Percentiles rank a stretch among this genome's conserved stretches.
Evolutionary conservation across 2,113 vertebrate species (phyloP).

Genomic region (Garra rufa): DNA sequence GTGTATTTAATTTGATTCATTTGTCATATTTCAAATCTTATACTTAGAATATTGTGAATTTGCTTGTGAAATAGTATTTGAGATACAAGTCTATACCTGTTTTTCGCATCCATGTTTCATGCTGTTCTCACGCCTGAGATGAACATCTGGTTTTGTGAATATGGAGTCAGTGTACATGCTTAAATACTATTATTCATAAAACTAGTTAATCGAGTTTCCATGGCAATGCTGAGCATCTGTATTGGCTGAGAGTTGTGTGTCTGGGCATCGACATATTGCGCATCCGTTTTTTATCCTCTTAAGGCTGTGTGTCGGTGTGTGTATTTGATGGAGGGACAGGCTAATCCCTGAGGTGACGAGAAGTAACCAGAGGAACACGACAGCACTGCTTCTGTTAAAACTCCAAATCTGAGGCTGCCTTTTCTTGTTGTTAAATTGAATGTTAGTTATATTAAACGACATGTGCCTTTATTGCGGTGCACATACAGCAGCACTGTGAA

Average conservation of each 20-base stretch:
- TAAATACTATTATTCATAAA: background rate
- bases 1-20: background rate
- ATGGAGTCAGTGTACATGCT: background rate
- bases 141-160: background rate
- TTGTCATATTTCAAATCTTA: background rate
- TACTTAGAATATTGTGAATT: background rate
- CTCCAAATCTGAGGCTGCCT: background rate
- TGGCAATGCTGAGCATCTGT: conserved; percentile 26
- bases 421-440: background rate
- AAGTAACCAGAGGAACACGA: background rate
- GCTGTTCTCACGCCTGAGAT: background rate
- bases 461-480: too few relatives aligned
- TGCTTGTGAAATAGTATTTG: background rate
- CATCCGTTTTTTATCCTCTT: conserved; percentile 24
- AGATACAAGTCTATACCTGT: background rate
- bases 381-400: background rate
- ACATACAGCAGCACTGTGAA: background rate
- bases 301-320: conserved; percentile 26
- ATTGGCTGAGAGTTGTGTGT: conserved; percentile 6
- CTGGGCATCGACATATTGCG: conserved; percentile 26
- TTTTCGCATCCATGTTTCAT: background rate
- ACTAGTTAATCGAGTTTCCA: conserved; percentile 3
- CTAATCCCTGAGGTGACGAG: conserved; percentile 25
- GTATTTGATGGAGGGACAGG: conserved; percentile 34
- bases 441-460: background rate